Percentiles rank a stretch among this genome's conserved stretches.
phyloP scores from a whole-genome alignment of 2,797 vertebrate genomes.

The Anabas testudineus region DNA sequence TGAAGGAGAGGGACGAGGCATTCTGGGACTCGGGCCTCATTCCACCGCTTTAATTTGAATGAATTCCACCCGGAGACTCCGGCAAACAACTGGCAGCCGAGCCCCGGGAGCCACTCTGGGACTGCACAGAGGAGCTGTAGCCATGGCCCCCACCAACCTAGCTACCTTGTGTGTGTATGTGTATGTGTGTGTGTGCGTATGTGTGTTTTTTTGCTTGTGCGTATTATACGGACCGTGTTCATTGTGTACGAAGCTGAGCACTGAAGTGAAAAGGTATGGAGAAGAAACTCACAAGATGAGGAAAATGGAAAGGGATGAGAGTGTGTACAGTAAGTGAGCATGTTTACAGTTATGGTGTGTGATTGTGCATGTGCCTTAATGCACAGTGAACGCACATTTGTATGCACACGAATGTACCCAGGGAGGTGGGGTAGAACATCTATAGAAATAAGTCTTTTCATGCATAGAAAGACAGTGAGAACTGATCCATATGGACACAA shows the following conservation, averaged over 20 bases:
- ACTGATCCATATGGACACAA: slow-evolving; percentile 51
- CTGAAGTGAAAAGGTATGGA: slow-evolving; percentile 50
- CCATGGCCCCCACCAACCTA: slow-evolving; percentile 81
- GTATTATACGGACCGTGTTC: slow-evolving; percentile 40
- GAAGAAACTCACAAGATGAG: slow-evolving; percentile 62
- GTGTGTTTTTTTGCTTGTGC: slow-evolving; percentile 33
- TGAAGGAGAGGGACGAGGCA: slow-evolving; percentile 99
- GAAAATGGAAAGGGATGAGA: slow-evolving; percentile 42
- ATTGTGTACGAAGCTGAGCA: slow-evolving; percentile 50
- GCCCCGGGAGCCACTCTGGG: slow-evolving; percentile 95
- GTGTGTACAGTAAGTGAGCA: slow-evolving; percentile 27
- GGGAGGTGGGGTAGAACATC: slow-evolving; percentile 58
- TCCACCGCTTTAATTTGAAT: slow-evolving; percentile 99
- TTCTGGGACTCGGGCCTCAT: slow-evolving; percentile 99
- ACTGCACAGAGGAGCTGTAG: slow-evolving; percentile 84
- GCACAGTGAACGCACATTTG: slow-evolving; percentile 16
- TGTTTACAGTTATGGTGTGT: slow-evolving; percentile 40
- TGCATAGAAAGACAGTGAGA: slow-evolving; percentile 43
- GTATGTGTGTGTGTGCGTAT: slow-evolving; percentile 27
- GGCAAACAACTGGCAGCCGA: slow-evolving; percentile 99
- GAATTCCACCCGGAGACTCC: slow-evolving; percentile 98
- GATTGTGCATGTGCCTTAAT: background rate
- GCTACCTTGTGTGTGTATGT: slow-evolving; percentile 69
- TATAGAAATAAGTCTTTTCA: slow-evolving; percentile 54
- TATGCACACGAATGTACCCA: slow-evolving; percentile 39